Base-by-base conservation (phyloP, 2,797 vertebrate species). In the Lindbergichthys nudifrons region DNA sequence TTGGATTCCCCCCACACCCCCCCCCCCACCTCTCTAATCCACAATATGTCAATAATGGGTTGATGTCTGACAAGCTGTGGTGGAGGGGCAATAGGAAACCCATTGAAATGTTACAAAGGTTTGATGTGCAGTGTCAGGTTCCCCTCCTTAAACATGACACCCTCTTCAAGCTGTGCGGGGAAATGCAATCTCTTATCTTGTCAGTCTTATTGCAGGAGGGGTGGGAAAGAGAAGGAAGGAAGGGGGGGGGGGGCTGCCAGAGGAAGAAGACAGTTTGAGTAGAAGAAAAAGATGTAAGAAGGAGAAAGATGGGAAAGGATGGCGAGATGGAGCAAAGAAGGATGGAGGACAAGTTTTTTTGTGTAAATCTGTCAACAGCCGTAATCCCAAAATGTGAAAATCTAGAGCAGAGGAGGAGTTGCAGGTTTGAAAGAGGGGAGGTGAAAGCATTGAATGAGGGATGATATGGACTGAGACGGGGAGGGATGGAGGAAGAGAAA, bases 181-280 rank as follows among this genome's bases (percentile, higher is more conserved):
- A 88, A 89, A 93, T 90, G 80, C 86, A 90, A 89, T 90, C 87
- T 92, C 86, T 91, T 90, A 88, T 90, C 89, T 89, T 90, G 90
- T 91, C 88, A 88, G 68, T 90, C 83, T 89, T 85, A 82, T 82
- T 80, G 84, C 73, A 43, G 51, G n/a, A 65, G 32, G 16, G 32
- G 21, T 50, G 30, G 45, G 23, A 42, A n/a, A 2, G 48, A 5
- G 61, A 10, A 14, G 36, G 61, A 10, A 14, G 36, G 11, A 48
- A 26, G 13, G 13, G 18, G 54, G 8, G 32, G 14, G 10, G 16
- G n/a, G 46, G 10, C 18, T 42, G 48, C 63, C 13, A 57, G 43
- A 57, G 45, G 10, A 78, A 58, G 74, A 41, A 66, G 23, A 19
- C n/a, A 75, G 23, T 39, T 26, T 11, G 21, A 69, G 26, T 61